Evolutionary conservation across 2,113 vertebrate genomes (phyloP), one percentile per base, ranked within the genome.

Genomic region (Malurus alboscapulatus): DNA sequence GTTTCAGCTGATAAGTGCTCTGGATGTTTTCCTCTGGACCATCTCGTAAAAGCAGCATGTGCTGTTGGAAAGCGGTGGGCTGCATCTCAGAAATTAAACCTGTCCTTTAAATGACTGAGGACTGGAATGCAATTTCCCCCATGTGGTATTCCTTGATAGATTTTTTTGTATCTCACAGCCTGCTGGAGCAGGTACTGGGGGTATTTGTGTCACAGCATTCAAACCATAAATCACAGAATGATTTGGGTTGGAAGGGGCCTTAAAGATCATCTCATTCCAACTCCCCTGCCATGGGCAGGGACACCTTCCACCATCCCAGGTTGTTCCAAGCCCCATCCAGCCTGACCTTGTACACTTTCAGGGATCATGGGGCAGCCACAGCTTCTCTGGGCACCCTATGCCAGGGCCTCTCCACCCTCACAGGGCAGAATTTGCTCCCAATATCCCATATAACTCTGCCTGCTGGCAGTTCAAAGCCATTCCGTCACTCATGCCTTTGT

Each of bases 1-100:
- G 81, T 87, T 96, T 92, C 71, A 63, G 76, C 85, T 95, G 89
- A 74, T 79, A 90, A 61, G 66, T 82, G 40, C 42, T 61, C 27
- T 87, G 86, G 36, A 12, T 83, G 66, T 90, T 92, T 91, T 86
- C 58, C 88, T 89, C 66, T 76, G 62, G 50, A 77, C 62, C 84
- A 24, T 89, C 81, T 84, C 84, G 29, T 81, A 85, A 87, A 88
- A 66, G 21, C 87, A 92, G 74, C 44, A 4, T 26, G 69, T 75
- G 81, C 73, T 82, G 11, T 75, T 75, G 19, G 62, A 59, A 51
- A 81, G 85, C 74, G 57, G 72, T 29, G 58, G 40, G 72, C 48
- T 87, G 53, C 62, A 73, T 45, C 65, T 92, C 3, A 2, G 80
- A 55, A 83, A 34, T 58, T 6, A 51, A 79, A 65, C 47, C 5